Conservation (phyloP, 2,888 invertebrate genomes). For the Craniophora ligustri region DNA sequence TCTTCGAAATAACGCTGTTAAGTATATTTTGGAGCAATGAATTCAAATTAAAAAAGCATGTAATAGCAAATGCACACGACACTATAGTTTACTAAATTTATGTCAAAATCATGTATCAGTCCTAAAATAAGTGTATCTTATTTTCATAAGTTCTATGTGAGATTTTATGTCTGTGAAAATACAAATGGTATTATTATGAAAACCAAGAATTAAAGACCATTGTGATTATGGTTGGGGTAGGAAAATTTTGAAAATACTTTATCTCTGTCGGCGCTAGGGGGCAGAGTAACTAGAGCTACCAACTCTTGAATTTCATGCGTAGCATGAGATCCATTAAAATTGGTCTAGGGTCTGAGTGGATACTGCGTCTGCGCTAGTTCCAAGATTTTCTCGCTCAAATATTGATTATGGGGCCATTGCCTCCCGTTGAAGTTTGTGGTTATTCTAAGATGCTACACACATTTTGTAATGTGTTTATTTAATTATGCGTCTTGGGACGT, state of each 20-base stretch:
- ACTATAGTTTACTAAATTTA: conserved; percentile 13
- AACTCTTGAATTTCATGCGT: background rate
- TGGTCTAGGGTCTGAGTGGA: too few relatives aligned
- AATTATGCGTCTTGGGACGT: background rate
- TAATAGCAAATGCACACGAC: conserved; percentile 39
- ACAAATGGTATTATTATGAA: too few relatives aligned
- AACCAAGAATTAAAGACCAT: too few relatives aligned
- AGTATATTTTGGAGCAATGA: conserved; percentile 25
- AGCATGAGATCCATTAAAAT: background rate
- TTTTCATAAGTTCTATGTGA: background rate
- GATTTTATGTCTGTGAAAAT: background rate
- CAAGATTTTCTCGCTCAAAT: background rate
- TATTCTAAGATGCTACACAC: background rate
- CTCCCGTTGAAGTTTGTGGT: background rate
- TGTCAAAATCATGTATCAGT: conserved; percentile 43
- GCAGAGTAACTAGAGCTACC: too few relatives aligned
- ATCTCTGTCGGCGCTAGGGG: too few relatives aligned
- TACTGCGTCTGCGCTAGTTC: conserved; percentile 2
- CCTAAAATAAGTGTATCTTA: background rate
- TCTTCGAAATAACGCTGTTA: conserved; percentile 39
- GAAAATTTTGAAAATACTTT: too few relatives aligned
- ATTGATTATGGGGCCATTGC: background rate
- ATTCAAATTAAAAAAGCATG: conserved; percentile 13
- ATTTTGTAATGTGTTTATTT: background rate
- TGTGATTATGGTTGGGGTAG: too few relatives aligned